Conservation (phyloP, 2,113 vertebrate species). For the Nothoprocta pentlandii region DNA sequence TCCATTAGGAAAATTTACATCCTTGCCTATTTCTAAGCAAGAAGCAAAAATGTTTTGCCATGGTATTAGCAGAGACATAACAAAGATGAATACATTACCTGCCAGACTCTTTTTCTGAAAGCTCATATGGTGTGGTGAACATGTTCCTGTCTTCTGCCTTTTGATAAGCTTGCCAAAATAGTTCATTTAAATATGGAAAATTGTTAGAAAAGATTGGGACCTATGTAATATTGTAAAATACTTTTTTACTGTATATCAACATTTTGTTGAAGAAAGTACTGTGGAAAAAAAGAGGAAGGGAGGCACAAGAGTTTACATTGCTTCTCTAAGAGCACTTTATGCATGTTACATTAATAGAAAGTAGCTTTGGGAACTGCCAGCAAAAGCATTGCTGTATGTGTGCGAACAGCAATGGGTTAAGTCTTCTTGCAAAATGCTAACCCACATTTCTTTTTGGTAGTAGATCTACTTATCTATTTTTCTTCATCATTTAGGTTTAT, state of each 20-base stretch:
- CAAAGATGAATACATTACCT: not conserved
- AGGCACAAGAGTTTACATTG: not conserved
- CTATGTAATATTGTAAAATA: not conserved
- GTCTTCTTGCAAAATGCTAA: not conserved
- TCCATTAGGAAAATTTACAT: not conserved
- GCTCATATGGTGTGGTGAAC: not conserved
- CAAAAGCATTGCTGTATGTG: not conserved
- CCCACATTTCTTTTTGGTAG: not conserved
- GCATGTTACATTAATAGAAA: not conserved
- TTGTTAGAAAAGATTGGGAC: not conserved
- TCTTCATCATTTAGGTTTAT: constrained; percentile 85
- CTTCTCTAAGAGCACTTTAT: not conserved
- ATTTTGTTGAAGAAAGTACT: not conserved
- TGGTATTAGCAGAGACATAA: not conserved
- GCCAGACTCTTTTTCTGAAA: not conserved
- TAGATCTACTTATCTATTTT: not conserved
- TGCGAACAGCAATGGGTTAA: not conserved
- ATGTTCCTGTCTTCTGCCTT: not conserved
- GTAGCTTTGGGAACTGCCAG: not conserved
- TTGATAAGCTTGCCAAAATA: not conserved
- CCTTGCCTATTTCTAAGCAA: not conserved
- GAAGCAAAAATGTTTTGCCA: not conserved
- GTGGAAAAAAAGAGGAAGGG: not conserved
- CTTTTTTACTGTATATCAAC: not conserved
- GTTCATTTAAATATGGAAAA: not conserved